Evolutionary conservation across 2,797 vertebrate species (phyloP).

Genomic region (Toxotes lorentzi): DNA sequence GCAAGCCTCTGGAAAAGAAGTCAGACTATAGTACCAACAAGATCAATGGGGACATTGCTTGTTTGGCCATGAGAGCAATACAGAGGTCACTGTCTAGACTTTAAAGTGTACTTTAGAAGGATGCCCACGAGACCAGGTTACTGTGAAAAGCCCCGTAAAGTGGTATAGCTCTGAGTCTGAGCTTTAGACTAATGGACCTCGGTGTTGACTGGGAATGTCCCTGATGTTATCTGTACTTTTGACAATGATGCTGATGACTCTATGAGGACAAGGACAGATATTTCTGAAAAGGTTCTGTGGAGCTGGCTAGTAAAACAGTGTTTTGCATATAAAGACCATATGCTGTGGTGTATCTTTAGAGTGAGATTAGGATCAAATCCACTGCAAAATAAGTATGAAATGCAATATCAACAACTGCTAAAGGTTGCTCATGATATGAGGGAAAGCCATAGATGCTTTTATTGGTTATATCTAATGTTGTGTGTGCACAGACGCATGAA

Average conservation of each 20-base stretch:
- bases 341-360: not conserved
- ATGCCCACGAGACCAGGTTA: slow-evolving; percentile 71
- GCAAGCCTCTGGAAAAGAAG: slow-evolving; percentile 19
- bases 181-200: slow-evolving; percentile 75
- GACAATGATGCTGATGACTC: slow-evolving; percentile 66
- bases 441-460: slow-evolving; percentile 6
- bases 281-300: slow-evolving; percentile 22
- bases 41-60: slow-evolving; percentile 67
- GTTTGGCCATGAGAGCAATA: slow-evolving; percentile 68
- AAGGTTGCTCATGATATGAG: not conserved
- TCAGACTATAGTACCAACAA: slow-evolving; percentile 43
- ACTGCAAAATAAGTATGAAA: slow-evolving; percentile 2
- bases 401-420: not conserved
- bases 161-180: slow-evolving; percentile 67
- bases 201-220: slow-evolving; percentile 65
- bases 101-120: slow-evolving; percentile 79
- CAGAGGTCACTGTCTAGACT: slow-evolving; percentile 78
- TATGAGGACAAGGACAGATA: slow-evolving; percentile 30
- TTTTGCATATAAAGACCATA: not conserved
- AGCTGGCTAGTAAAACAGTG: not conserved
- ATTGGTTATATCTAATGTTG: slow-evolving; percentile 3
- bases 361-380: slow-evolving; percentile 1
- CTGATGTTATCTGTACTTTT: slow-evolving; percentile 64
- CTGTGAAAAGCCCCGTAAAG: slow-evolving; percentile 73
- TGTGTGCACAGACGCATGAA: slow-evolving; percentile 37